Evolutionary conservation across 1,140 invertebrate species (phyloP).

Genomic region (Lithobius niger): DNA sequence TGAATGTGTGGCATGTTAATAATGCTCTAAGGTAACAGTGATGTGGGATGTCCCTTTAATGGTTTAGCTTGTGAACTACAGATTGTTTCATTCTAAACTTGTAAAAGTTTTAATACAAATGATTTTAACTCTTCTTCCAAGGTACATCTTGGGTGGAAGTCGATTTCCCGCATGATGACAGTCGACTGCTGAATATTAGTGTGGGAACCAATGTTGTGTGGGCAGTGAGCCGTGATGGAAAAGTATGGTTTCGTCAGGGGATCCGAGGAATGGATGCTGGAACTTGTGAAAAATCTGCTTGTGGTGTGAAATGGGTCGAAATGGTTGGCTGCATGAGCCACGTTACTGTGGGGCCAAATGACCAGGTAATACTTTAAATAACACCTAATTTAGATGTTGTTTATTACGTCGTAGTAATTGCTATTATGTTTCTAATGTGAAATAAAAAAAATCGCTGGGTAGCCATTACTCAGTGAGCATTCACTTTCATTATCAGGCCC

Average conservation of each 20-base stretch:
- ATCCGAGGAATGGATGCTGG: slow-evolving; percentile 37
- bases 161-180: slow-evolving; percentile 49
- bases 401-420: too few species aligned
- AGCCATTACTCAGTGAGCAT: too few species aligned
- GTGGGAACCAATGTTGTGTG: slow-evolving; percentile 75
- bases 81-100: not conserved
- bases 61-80: too few species aligned
- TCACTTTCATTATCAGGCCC: too few species aligned
- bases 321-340: slow-evolving; percentile 57
- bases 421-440: too few species aligned
- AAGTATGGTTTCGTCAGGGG: slow-evolving; percentile 81
- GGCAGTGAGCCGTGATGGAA: slow-evolving; percentile 66
- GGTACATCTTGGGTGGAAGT: slow-evolving; percentile 55
- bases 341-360: slow-evolving; percentile 68
- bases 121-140: slow-evolving; percentile 8
- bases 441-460: too few species aligned
- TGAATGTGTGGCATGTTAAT: too few species aligned
- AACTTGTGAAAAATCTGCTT: slow-evolving; percentile 32
- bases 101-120: slow-evolving; percentile 18
- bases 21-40: too few species aligned
- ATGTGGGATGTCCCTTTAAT: too few species aligned
- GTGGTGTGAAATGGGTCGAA: slow-evolving; percentile 58
- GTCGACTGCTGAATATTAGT: slow-evolving; percentile 56
- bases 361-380: slow-evolving; percentile 70
- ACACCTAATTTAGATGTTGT: too few species aligned